Conservation (phyloP, 2,113 vertebrate species). For the Chlamydotis undulata region DNA sequence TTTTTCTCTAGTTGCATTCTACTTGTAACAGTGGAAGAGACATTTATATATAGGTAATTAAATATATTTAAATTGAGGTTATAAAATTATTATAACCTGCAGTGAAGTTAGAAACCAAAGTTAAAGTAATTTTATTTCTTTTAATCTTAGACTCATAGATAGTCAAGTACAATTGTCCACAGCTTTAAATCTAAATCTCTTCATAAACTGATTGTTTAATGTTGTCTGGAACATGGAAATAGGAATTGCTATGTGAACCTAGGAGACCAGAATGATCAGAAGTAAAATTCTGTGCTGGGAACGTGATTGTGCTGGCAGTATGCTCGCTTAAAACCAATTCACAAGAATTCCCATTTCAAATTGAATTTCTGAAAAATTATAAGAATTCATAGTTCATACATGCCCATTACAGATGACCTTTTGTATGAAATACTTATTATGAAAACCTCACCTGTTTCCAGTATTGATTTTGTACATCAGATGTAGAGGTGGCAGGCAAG, state of each 20-base stretch:
- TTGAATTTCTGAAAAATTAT: neutral
- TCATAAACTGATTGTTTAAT: neutral
- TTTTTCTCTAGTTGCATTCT: neutral
- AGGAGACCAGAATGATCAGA: neutral
- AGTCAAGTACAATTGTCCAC: neutral
- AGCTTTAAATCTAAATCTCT: neutral
- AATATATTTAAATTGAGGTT: neutral
- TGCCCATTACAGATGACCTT: neutral
- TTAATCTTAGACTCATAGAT: neutral
- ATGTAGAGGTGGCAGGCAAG: neutral
- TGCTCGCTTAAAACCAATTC: neutral
- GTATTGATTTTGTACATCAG: neutral
- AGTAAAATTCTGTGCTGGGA: neutral
- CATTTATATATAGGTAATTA: neutral
- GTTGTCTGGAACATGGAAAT: neutral
- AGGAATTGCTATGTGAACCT: neutral
- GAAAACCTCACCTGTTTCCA: neutral
- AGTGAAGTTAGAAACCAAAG: neutral
- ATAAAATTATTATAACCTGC: neutral
- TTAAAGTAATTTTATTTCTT: neutral
- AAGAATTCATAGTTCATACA: neutral
- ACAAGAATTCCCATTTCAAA: neutral
- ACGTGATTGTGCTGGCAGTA: neutral
- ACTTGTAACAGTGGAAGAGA: neutral
- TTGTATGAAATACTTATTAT: neutral